Evolutionary conservation across 64 coral and sea anemone genomes (phyloP).

Genomic region (Dendronephthya gigantea): DNA sequence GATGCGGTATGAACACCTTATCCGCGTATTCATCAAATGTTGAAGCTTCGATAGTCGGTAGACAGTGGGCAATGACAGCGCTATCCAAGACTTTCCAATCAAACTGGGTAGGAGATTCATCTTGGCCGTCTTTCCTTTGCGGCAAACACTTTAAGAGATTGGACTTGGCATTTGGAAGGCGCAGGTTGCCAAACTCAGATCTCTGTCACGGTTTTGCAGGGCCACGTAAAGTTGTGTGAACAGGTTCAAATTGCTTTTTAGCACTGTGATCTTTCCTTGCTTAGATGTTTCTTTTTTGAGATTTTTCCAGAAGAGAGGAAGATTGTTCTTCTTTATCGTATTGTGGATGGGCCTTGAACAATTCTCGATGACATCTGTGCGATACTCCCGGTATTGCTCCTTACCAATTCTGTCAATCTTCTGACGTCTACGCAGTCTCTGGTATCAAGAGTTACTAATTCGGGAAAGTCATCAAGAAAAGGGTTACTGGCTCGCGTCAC

Average conservation of each 20-base stretch:
- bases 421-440: neutral
- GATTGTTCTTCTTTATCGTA: neutral
- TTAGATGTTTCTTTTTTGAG: neutral
- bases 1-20: conserved; percentile 22
- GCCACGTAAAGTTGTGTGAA: conserved; percentile 23
- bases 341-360: neutral
- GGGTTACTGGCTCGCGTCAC: conserved; percentile 15
- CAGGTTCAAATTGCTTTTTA: conserved; percentile 2
- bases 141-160: neutral
- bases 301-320: neutral
- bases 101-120: neutral
- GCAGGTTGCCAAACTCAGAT: neutral
- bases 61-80: neutral
- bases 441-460: neutral
- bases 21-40: conserved; percentile 19
- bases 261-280: neutral
- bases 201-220: neutral
- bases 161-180: conserved; percentile 19
- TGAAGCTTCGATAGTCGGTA: neutral
- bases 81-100: conserved; percentile 27
- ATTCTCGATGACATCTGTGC: neutral
- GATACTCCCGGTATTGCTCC: neutral
- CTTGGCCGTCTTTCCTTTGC: neutral
- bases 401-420: no score
- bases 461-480: conserved; percentile 42